Percentiles rank a stretch among this genome's conserved stretches.
These are phyloP conservation scores for Tetrapedia diversipes DNA, from an alignment of 2,888 invertebrate species.

Conservation along the genomic window DNA sequence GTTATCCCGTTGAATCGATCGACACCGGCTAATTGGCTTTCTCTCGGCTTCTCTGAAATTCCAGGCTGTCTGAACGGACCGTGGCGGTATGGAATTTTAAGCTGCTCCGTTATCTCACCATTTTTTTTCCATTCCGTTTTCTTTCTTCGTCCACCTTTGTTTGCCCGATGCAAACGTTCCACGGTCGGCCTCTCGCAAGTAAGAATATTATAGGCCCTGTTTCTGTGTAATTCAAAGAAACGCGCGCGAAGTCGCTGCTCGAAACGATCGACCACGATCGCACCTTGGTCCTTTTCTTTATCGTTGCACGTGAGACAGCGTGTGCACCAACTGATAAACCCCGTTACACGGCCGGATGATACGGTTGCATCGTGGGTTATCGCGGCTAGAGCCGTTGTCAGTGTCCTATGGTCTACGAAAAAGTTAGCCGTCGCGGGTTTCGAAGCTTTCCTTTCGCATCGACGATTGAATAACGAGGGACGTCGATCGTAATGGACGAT, in stretches of 20 bases:
- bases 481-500: neutral
- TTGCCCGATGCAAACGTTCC: neutral
- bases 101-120: neutral
- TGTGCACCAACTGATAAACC: conserved; percentile 8
- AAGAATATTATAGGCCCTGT: too few species aligned
- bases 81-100: too few species aligned
- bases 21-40: neutral
- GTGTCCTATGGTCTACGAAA: conserved; percentile 24
- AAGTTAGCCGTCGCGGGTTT: conserved; percentile 40
- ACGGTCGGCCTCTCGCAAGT: too few species aligned
- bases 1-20: neutral
- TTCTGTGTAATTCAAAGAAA: too few species aligned
- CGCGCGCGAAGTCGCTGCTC: neutral
- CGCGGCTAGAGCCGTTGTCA: neutral
- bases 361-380: neutral
- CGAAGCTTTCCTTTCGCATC: neutral
- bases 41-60: neutral
- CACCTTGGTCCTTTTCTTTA: conserved; percentile 1
- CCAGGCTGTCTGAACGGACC: neutral
- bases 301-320: neutral
- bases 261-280: neutral
- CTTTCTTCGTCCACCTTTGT: neutral
- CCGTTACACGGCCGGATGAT: neutral
- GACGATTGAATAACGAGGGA: neutral
- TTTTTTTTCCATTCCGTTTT: neutral